phyloP scores from a whole-genome alignment of 2,113 vertebrate species.

The Mus spicilegus region DNA sequence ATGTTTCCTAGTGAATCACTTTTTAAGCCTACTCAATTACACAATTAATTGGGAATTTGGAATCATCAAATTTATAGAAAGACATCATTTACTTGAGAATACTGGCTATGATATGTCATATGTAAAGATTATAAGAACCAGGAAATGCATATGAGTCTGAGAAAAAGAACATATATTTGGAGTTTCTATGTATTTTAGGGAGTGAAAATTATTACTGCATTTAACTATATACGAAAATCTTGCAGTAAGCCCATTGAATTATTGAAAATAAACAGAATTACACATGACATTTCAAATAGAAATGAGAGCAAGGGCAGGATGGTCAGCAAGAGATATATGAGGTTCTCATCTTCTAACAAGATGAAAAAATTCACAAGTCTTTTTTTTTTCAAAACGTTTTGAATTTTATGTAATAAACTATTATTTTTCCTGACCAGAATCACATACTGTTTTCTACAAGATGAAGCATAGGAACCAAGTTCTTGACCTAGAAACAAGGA shows the following conservation, averaged over 20 bases:
- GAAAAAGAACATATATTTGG: background rate
- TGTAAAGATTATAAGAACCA: background rate
- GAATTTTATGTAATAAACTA: conserved; percentile 37
- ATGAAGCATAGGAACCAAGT: conserved; percentile 35
- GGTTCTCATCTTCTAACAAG: background rate
- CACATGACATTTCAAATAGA: background rate
- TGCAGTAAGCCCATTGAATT: background rate
- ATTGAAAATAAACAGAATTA: background rate
- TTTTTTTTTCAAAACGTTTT: background rate
- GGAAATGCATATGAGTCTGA: background rate
- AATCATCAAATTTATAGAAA: conserved; percentile 34
- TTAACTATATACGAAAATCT: background rate
- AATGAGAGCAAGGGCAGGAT: background rate
- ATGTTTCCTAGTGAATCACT: background rate
- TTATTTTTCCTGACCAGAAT: conserved; percentile 32
- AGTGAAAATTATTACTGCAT: background rate
- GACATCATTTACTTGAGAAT: background rate
- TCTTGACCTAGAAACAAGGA: conserved; percentile 64
- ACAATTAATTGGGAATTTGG: conserved; percentile 20
- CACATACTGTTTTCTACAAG: conserved; percentile 37
- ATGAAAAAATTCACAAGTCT: background rate
- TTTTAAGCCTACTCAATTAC: background rate
- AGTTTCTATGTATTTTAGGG: background rate
- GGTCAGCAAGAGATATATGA: background rate
- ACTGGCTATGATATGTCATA: background rate